phyloP scores from a whole-genome alignment of 2,113 vertebrate species.

The Corythaixoides concolor region DNA sequence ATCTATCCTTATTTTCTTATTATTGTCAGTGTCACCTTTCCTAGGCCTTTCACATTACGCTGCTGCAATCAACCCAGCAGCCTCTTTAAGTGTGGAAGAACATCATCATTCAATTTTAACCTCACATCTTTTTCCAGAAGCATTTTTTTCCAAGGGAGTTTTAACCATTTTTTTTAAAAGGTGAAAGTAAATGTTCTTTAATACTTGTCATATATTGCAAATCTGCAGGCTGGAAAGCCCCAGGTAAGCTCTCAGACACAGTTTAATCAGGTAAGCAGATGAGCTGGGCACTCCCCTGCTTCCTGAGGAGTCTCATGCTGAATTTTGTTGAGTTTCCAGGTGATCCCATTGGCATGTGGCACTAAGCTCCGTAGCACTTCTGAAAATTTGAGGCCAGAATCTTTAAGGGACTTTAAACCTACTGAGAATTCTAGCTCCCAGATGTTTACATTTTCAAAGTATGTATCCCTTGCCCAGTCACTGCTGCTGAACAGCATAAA shows the following conservation, averaged over 20 bases:
- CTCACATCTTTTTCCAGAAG: not conserved
- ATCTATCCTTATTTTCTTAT: not conserved
- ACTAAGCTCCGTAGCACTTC: not conserved
- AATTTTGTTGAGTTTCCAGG: not conserved
- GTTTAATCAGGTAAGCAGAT: not conserved
- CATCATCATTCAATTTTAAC: not conserved
- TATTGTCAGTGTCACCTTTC: not conserved
- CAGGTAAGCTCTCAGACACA: not conserved
- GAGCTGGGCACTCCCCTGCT: not conserved
- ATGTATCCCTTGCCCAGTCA: no score
- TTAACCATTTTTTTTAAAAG: not conserved
- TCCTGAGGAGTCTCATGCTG: not conserved
- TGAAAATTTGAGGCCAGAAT: not conserved
- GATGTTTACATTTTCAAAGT: not conserved
- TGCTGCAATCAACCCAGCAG: not conserved
- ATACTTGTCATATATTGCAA: not conserved
- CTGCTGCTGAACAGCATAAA: not conserved
- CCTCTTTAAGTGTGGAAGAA: not conserved
- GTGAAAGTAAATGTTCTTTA: not conserved
- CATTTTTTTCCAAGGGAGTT: not conserved
- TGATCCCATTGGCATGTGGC: not conserved
- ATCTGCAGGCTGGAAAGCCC: not conserved
- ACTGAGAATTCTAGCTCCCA: not conserved
- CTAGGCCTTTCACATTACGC: not conserved
- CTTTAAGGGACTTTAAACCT: not conserved